Evolutionary conservation across 2,797 vertebrate genomes (phyloP).

Genomic region (Anguilla marmorata): DNA sequence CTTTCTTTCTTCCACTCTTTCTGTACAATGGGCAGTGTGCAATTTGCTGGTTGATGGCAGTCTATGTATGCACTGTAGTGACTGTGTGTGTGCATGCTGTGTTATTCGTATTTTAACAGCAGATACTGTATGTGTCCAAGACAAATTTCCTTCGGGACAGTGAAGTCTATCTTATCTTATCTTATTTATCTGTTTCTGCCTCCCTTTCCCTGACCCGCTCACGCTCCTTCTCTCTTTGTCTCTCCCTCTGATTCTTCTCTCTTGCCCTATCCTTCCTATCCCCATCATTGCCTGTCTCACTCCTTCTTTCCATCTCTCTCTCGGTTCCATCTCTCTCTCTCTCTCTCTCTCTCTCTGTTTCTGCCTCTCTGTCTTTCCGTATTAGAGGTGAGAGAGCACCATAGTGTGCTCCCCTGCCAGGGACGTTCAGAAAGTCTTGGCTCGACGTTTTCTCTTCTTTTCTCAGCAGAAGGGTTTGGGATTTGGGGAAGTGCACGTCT

Average conservation of each 20-base stretch:
- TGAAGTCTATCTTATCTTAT: neutral
- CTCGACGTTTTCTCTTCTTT: constrained; percentile 33
- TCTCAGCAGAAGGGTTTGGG: constrained; percentile 3
- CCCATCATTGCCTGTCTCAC: constrained; percentile 17
- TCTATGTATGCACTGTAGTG: neutral
- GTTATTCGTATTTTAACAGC: no score
- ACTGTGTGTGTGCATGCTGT: neutral
- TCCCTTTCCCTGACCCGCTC: constrained; percentile 17
- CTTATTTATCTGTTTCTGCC: constrained; percentile 19
- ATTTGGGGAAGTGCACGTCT: constrained; percentile 2
- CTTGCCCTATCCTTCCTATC: neutral
- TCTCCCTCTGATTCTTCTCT: constrained; percentile 18
- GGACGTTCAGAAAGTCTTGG: constrained; percentile 41
- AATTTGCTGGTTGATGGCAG: no score
- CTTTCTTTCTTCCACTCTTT: neutral
- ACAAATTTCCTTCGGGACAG: no score
- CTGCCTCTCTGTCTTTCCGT: constrained; percentile 34
- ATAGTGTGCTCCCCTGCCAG: constrained; percentile 49
- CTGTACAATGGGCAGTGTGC: no score
- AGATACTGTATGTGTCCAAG: no score
- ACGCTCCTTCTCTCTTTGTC: neutral
- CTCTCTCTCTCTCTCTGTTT: neutral
- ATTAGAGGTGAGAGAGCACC: constrained; percentile 32
- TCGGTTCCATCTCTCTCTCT: neutral
- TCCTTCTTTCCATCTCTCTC: neutral